A percentile compares a stretch with the other conserved stretches of the same genome.
phyloP scores from a whole-genome alignment of 2,113 vertebrate genomes.

The Numida meleagris region DNA sequence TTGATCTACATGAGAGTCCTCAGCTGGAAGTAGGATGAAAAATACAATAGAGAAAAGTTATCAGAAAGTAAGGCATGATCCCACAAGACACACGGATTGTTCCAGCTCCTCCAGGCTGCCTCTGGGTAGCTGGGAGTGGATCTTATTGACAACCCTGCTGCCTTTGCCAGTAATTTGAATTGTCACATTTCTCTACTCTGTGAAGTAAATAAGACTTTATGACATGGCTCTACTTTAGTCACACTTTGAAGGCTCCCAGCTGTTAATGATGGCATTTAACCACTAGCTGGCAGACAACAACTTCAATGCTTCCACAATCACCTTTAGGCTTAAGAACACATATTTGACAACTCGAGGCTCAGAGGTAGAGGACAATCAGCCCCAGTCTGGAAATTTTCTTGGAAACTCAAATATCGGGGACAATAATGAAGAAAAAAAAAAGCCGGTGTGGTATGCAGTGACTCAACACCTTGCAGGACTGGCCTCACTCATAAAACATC shows the following conservation, averaged over 20 bases:
- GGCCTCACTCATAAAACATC: neutral
- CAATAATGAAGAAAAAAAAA: neutral
- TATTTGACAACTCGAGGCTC: neutral
- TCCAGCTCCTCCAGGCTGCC: neutral
- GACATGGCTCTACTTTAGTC: neutral
- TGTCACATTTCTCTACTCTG: neutral
- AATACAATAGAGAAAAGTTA: neutral
- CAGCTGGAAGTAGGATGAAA: neutral
- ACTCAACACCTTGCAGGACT: neutral
- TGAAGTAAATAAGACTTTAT: neutral
- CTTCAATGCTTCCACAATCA: neutral
- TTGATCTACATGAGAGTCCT: neutral
- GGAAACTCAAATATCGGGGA: neutral
- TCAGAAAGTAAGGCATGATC: neutral
- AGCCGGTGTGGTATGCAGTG: fast-evolving
- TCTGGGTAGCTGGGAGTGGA: neutral
- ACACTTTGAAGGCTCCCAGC: neutral
- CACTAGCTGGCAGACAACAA: neutral
- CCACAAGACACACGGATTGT: neutral
- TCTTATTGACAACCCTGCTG: neutral
- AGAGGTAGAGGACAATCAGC: neutral
- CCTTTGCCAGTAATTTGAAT: neutral
- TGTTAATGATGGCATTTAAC: neutral
- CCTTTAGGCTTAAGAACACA: neutral
- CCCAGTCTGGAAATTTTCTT: neutral